Evolutionary conservation across 2,797 vertebrate species (phyloP), one percentile per base, ranked within the genome.

Genomic region (Limosa lapponica): DNA sequence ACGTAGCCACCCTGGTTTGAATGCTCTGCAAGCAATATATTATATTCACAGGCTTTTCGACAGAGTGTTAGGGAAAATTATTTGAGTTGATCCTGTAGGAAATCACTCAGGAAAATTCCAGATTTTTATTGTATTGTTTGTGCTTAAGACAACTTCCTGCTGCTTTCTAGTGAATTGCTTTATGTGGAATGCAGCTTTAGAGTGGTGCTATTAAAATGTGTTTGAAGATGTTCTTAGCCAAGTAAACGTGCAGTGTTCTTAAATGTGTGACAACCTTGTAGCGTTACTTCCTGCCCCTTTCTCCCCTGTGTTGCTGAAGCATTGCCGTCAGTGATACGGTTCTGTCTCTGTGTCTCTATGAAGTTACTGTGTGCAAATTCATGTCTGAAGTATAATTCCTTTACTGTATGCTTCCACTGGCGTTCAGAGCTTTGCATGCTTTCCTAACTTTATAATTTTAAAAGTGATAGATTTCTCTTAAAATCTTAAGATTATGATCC

Each of bases 301-400:
- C 79, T 92, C 87, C 92, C 82, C 23, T 34, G 37, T 83, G 84
- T 48, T 96, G 89, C 93, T 89, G 92, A 94, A 96, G 83, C 89
- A 57, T 72, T 81, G 77, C 88, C 36, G 2, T 57, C 87, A 54
- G 58, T 55, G 16, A 20, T n/a, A 16, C 2, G 24, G n/a, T 48
- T 52, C 16, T 3, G 62, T 87, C 48, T 81, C 64, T 69, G 52
- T 77, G 48, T 95, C 82, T 74, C 24, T 74, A 1, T 65, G 57
- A 20, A 46, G 34, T 78, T 75, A 16, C 79, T 41, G 28, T 44
- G 51, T 61, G 72, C 59, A 72, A 51, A 66, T 37, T 72, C 43
- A 13, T 48, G 30, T 66, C 57, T 34, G 16, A 71, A 73, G 23
- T 82, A 0, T 19, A 58, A 61, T 52, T 81, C 58, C 72, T 78